Conservation (phyloP, 2,888 invertebrate genomes). For the Lithophane leautieri region DNA sequence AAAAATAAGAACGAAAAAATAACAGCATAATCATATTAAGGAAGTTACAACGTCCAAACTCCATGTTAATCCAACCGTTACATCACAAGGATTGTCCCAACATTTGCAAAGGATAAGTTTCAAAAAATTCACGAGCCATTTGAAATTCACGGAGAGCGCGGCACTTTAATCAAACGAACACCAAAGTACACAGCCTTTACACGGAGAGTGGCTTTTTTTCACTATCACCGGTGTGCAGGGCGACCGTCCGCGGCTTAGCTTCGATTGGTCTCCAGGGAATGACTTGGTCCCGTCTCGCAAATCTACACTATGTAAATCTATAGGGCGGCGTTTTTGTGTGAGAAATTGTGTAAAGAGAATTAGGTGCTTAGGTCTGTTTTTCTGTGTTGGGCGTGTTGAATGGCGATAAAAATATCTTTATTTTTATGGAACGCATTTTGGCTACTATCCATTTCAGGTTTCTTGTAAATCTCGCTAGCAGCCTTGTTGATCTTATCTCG, state of each 20-base stretch:
- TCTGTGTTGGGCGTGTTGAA: neutral
- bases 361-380: constrained; percentile 10
- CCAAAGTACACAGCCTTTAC: constrained; percentile 63
- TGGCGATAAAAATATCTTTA: constrained; percentile 2
- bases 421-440: no score
- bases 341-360: constrained; percentile 31
- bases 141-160: constrained; percentile 56
- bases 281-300: constrained; percentile 57
- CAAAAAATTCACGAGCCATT: constrained; percentile 59
- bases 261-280: constrained; percentile 59
- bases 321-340: constrained; percentile 33
- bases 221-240: constrained; percentile 65
- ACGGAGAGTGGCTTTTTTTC: constrained; percentile 59
- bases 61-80: constrained; percentile 28
- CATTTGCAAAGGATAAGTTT: constrained; percentile 56
- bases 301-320: constrained; percentile 62
- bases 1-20: neutral
- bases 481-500: neutral
- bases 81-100: constrained; percentile 44
- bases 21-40: constrained; percentile 13
- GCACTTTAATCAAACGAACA: constrained; percentile 63
- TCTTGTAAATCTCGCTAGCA: neutral
- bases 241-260: constrained; percentile 56
- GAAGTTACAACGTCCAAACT: constrained; percentile 3
- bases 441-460: neutral